phyloP scores from a whole-genome alignment of 1,140 invertebrate genomes.

The Colletes gigas region DNA sequence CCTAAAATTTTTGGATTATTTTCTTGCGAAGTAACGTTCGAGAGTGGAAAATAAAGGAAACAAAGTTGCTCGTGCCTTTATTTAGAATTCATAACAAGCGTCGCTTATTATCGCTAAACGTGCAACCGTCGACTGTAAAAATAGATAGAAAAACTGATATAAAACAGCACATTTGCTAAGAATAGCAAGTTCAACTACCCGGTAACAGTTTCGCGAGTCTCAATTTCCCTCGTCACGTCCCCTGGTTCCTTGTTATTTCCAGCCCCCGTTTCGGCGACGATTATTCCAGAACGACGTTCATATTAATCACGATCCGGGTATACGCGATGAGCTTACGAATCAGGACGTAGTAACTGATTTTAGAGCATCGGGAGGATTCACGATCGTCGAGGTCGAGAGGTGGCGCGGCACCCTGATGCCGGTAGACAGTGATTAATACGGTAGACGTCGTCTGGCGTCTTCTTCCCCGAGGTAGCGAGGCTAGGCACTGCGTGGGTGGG shows the following conservation, averaged over 20 bases:
- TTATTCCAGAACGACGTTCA: constrained; percentile 40
- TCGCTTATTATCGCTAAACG: too few species aligned
- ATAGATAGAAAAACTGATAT: too few species aligned
- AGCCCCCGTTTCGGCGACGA: constrained; percentile 13
- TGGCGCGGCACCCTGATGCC: constrained; percentile 63
- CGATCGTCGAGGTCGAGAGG: constrained; percentile 48
- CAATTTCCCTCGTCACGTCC: not conserved
- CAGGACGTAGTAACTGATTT: constrained; percentile 58
- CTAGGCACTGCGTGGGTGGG: constrained; percentile 56
- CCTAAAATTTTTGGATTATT: too few species aligned
- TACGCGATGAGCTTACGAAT: constrained; percentile 50
- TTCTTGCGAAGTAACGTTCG: too few species aligned
- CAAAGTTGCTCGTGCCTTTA: too few species aligned
- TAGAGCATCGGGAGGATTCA: constrained; percentile 56
- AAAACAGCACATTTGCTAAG: not conserved
- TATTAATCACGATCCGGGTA: constrained; percentile 53
- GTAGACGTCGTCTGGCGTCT: constrained; percentile 77
- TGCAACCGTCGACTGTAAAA: too few species aligned
- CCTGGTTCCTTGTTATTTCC: not conserved
- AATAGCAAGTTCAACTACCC: not conserved
- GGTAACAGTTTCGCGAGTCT: not conserved
- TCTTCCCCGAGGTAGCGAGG: constrained; percentile 45
- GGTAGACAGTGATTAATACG: constrained; percentile 80
- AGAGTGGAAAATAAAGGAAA: too few species aligned
- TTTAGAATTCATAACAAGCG: too few species aligned